Conservation (phyloP, 1,140 invertebrate genomes). For the Heliothis virescens region DNA sequence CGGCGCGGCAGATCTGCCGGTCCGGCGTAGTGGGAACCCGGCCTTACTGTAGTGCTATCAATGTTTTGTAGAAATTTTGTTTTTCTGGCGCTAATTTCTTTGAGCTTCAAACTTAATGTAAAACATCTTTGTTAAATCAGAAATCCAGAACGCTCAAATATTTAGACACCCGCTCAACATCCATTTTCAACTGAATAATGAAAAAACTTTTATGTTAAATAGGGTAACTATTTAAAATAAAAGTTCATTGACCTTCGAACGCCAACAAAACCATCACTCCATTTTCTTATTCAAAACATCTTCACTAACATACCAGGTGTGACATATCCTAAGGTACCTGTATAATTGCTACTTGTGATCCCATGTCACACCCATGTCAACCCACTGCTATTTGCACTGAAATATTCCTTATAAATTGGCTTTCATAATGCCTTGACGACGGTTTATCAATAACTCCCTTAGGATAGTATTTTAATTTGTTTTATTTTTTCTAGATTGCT, state of each 20-base stretch:
- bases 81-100: too few relatives aligned
- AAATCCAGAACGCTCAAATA: too few relatives aligned
- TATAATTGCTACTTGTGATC: conserved; percentile 58
- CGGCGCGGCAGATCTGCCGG: too few relatives aligned
- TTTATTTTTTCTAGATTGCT: conserved; percentile 35
- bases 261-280: background rate
- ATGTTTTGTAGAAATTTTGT: too few relatives aligned
- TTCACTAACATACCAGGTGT: conserved; percentile 43
- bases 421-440: conserved; percentile 52
- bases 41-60: too few relatives aligned
- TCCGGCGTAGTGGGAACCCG: too few relatives aligned
- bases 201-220: too few relatives aligned
- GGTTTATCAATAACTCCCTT: conserved; percentile 52
- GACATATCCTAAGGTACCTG: conserved; percentile 33
- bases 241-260: background rate
- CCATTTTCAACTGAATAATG: too few relatives aligned
- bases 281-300: conserved; percentile 28
- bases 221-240: background rate
- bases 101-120: too few relatives aligned
- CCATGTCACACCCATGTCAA: conserved; percentile 59
- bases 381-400: conserved; percentile 51
- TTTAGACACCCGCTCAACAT: too few relatives aligned
- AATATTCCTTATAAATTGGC: conserved; percentile 58
- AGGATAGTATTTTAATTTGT: conserved; percentile 26
- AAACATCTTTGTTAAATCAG: too few relatives aligned